These are phyloP conservation scores for Chionodraco myersi DNA, from an alignment of 2,113 vertebrate species.

Conservation along the genomic window DNA sequence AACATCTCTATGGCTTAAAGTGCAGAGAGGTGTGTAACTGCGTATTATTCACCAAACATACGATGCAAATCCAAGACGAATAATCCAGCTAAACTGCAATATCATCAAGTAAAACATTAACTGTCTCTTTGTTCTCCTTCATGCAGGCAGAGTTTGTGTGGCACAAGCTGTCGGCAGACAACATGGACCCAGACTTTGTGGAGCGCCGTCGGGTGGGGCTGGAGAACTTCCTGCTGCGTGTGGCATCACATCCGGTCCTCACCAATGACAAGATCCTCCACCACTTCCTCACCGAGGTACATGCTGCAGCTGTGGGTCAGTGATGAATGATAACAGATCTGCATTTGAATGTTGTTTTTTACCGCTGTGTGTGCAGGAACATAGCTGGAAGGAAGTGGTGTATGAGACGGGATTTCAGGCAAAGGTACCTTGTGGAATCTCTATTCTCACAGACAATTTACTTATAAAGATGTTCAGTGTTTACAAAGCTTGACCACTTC, in stretches of 20 bases:
- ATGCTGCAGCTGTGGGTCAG: neutral
- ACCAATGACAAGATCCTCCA: constrained; percentile 92
- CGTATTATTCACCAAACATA: no score
- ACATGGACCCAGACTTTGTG: constrained; percentile 98
- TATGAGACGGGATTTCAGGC: constrained; percentile 95
- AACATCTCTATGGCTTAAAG: no score
- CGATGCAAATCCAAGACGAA: no score
- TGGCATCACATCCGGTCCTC: constrained; percentile 92
- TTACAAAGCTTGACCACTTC: neutral
- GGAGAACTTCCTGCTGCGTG: constrained; percentile 95
- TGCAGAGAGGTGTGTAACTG: no score
- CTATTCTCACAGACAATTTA: neutral
- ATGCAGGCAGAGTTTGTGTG: constrained; percentile 96
- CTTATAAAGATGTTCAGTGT: neutral
- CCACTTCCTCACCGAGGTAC: constrained; percentile 93
- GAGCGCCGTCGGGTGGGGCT: constrained; percentile 94
- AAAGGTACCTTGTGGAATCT: constrained; percentile 84
- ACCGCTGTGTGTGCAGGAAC: constrained; percentile 84
- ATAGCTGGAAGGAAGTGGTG: constrained; percentile 94
- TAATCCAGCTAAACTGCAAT: neutral
- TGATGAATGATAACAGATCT: neutral
- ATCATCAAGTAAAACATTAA: neutral
- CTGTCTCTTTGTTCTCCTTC: neutral
- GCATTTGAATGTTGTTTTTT: neutral
- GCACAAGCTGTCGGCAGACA: constrained; percentile 97